Percentiles rank a stretch among this genome's conserved stretches.
phyloP scores from a whole-genome alignment of 2,888 invertebrate genomes.

The Hybos culiciformis region DNA sequence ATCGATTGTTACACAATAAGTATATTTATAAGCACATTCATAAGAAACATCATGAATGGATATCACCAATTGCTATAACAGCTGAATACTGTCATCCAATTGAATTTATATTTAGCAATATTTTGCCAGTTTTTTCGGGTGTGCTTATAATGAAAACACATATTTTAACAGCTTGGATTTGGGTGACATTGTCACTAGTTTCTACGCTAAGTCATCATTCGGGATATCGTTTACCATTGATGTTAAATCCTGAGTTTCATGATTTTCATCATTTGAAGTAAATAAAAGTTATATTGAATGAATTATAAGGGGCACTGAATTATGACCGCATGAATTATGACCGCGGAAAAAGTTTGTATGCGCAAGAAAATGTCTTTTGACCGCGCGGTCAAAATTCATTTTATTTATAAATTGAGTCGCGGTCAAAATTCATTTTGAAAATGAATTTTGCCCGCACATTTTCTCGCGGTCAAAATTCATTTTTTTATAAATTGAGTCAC shows the following conservation, averaged over 20 bases:
- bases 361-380: no score
- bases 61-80: conserved; percentile 64
- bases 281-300: conserved; percentile 20
- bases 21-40: conserved; percentile 63
- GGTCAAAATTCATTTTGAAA: no score
- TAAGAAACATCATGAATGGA: conserved; percentile 79
- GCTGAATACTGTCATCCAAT: conserved; percentile 66
- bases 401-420: no score
- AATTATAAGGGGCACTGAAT: no score
- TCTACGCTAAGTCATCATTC: conserved; percentile 67
- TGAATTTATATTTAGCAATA: conserved; percentile 58
- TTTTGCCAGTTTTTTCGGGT: conserved; percentile 58
- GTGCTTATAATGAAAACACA: conserved; percentile 54
- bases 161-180: conserved; percentile 56
- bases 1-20: conserved; percentile 61
- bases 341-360: no score
- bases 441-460: no score
- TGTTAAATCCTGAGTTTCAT: conserved; percentile 69
- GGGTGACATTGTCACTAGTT: conserved; percentile 56
- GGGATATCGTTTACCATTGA: conserved; percentile 70
- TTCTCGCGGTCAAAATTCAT: no score
- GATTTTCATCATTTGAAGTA: conserved; percentile 78
- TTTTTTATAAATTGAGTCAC: no score
- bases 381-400: no score
- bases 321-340: no score